Conservation (phyloP, 2,113 vertebrate genomes). For the Indicator indicator region DNA sequence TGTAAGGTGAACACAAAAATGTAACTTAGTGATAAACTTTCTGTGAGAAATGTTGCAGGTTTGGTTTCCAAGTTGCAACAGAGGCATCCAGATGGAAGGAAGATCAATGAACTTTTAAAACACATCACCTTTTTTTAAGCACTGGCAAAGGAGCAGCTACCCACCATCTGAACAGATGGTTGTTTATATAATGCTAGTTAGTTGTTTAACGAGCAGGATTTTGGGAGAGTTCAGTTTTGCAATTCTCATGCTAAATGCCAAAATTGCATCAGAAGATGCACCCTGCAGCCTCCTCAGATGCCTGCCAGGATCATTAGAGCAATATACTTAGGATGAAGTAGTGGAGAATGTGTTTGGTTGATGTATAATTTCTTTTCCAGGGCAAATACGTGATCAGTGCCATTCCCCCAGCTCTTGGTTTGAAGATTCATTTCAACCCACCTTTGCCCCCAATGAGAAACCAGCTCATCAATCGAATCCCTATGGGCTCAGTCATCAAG, state of each 20-base stretch:
- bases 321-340: background rate
- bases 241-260: background rate
- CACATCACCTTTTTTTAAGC: background rate
- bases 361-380: slow-evolving; percentile 73
- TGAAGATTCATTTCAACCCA: slow-evolving; percentile 95
- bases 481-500: slow-evolving; percentile 97
- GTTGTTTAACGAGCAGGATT: background rate
- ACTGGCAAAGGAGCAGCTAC: background rate
- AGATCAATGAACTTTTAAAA: background rate
- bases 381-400: slow-evolving; percentile 89
- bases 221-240: background rate
- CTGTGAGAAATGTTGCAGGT: background rate
- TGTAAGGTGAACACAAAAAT: background rate
- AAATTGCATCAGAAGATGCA: background rate
- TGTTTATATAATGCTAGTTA: background rate
- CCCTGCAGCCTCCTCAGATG: background rate
- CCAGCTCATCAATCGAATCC: slow-evolving; percentile 91
- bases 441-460: slow-evolving; percentile 91
- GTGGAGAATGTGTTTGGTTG: background rate
- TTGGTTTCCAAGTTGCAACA: background rate
- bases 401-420: slow-evolving; percentile 84
- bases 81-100: background rate
- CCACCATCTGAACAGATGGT: background rate
- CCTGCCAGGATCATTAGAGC: background rate
- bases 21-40: background rate